phyloP scores from a whole-genome alignment of 2,113 vertebrate genomes.

The Grallaria varia region DNA sequence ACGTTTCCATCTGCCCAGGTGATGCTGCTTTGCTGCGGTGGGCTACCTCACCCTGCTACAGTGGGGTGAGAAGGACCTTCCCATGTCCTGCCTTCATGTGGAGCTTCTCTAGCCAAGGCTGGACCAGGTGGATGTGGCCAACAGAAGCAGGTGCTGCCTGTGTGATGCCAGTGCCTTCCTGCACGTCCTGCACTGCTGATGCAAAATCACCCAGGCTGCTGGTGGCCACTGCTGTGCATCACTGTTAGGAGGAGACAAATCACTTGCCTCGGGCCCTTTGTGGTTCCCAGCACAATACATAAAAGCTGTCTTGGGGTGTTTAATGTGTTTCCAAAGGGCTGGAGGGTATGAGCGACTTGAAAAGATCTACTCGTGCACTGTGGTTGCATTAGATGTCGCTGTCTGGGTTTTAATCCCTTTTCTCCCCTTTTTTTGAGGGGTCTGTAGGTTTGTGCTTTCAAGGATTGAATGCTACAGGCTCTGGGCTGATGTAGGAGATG shows the following conservation, averaged over 20 bases:
- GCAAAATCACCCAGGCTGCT: not conserved
- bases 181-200: rapidly evolving
- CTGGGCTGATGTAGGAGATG: not conserved
- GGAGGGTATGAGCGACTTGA: not conserved
- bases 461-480: not conserved
- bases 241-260: not conserved
- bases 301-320: not conserved
- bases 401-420: not conserved
- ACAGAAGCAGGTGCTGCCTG: not conserved
- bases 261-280: rapidly evolving
- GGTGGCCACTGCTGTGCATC: not conserved
- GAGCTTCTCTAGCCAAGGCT: not conserved
- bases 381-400: not conserved
- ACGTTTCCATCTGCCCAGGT: not conserved
- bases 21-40: not conserved
- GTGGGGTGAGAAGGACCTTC: not conserved
- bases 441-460: not conserved
- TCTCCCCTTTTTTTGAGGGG: not conserved
- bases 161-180: rapidly evolving
- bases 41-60: not conserved
- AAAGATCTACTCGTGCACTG: not conserved
- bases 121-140: not conserved
- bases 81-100: rapidly evolving
- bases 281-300: not conserved
- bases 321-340: not conserved